Percentiles rank a stretch among this genome's conserved stretches.
phyloP scores from a whole-genome alignment of 2,888 invertebrate species.

The Drosophila antonietae region DNA sequence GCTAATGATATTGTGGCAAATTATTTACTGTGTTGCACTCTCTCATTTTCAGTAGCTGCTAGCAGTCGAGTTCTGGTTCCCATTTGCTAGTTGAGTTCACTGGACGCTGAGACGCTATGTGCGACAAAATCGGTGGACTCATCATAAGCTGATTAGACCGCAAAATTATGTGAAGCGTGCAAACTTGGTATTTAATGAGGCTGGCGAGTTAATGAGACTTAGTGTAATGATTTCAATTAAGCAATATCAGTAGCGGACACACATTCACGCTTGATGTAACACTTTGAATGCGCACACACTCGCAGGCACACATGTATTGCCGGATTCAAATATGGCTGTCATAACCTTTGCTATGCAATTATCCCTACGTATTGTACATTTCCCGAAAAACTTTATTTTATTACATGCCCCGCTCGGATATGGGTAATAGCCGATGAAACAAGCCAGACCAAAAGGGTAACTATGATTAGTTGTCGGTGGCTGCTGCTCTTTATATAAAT shows the following conservation, averaged over 20 bases:
- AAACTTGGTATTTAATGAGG: slow-evolving; percentile 44
- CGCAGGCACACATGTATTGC: not conserved
- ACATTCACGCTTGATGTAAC: slow-evolving; percentile 18
- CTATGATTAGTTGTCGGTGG: slow-evolving; percentile 1
- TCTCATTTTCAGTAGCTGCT: not conserved
- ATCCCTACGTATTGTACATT: slow-evolving; percentile 2
- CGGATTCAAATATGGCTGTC: not conserved
- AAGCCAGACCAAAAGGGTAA: not conserved
- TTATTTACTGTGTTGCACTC: slow-evolving; percentile 36
- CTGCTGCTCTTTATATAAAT: not conserved
- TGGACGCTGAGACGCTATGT: slow-evolving; percentile 18
- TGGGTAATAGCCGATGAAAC: not conserved
- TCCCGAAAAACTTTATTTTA: slow-evolving; percentile 7
- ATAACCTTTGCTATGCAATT: slow-evolving; percentile 3
- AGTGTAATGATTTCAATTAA: slow-evolving; percentile 66
- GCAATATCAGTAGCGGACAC: slow-evolving; percentile 46
- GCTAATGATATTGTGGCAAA: slow-evolving; percentile 48
- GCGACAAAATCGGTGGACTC: slow-evolving; percentile 40
- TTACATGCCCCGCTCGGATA: slow-evolving; percentile 1
- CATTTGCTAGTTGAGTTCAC: slow-evolving; percentile 6
- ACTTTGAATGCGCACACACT: not conserved
- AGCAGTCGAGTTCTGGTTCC: not conserved
- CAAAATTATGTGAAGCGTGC: slow-evolving; percentile 29
- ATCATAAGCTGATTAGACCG: slow-evolving; percentile 71
- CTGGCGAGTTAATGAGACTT: slow-evolving; percentile 41